Percentiles rank a stretch among this genome's conserved stretches.
Evolutionary conservation across 2,797 vertebrate genomes (phyloP).

Genomic region (Urosaurus nigricauda): DNA sequence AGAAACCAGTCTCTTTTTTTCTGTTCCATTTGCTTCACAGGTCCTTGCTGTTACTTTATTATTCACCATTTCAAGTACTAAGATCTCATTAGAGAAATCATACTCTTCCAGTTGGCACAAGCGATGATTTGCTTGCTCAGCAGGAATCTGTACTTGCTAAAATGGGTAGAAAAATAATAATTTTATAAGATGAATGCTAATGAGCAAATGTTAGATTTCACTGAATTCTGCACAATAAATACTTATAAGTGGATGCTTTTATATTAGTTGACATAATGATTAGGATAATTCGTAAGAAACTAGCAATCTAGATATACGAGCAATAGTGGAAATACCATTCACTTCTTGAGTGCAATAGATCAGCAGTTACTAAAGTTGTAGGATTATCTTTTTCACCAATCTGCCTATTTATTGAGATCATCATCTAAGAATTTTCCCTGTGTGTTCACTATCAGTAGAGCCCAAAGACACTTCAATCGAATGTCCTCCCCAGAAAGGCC

Average conservation of each 20-base stretch:
- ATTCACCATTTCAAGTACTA: constrained; percentile 16
- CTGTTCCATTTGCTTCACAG: constrained; percentile 39
- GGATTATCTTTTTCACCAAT: background rate
- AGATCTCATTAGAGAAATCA: constrained; percentile 45
- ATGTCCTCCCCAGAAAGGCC: no score
- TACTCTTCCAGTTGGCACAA: constrained; percentile 27
- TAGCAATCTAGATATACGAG: background rate
- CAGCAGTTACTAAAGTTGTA: background rate
- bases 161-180: constrained; percentile 23
- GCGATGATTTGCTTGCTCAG: constrained; percentile 35
- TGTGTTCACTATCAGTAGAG: background rate
- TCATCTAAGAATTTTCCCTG: background rate
- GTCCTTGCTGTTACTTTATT: constrained; percentile 6
- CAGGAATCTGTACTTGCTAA: constrained; percentile 57
- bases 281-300: no score
- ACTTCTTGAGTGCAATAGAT: background rate
- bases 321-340: background rate
- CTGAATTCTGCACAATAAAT: no score
- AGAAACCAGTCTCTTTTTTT: background rate
- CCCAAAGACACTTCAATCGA: background rate
- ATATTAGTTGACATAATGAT: background rate
- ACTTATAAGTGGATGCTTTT: background rate
- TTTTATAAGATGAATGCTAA: background rate
- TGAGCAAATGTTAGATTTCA: background rate
- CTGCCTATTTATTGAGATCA: background rate